A percentile compares a stretch with the other conserved stretches of the same genome.
Conservation (phyloP, 2,888 invertebrate species). For the Podabrus alpinus region DNA sequence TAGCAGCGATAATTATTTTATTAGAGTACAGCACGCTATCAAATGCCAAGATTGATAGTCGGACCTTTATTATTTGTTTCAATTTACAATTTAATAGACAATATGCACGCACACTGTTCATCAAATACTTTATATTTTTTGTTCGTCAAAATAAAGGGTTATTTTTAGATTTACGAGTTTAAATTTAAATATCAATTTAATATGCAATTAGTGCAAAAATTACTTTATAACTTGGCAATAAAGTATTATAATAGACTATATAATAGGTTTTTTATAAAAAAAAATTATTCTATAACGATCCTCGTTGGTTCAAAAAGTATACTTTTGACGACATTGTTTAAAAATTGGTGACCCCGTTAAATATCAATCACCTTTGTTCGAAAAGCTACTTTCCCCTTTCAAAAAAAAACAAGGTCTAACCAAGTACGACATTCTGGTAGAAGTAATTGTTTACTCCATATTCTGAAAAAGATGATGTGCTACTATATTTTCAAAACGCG, state of each 20-base stretch:
- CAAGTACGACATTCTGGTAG: neutral
- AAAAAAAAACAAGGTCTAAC: neutral
- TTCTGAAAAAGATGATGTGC: neutral
- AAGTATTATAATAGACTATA: too few species aligned
- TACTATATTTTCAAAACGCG: neutral
- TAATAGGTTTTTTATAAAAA: too few species aligned
- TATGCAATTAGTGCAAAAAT: too few species aligned
- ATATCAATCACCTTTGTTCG: neutral
- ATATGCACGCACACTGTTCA: conserved; percentile 8
- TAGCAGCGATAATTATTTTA: conserved; percentile 10
- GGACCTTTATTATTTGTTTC: neutral
- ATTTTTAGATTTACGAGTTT: neutral
- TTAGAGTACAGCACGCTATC: conserved; percentile 7
- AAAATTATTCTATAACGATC: too few species aligned
- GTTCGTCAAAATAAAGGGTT: neutral
- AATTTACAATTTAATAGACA: neutral
- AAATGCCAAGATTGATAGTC: conserved; percentile 2
- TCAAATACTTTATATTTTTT: conserved; percentile 3
- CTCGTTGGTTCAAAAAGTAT: neutral
- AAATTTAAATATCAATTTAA: neutral
- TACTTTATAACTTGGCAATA: too few species aligned
- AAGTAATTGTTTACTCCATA: neutral
- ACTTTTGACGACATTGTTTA: neutral
- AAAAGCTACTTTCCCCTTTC: neutral
- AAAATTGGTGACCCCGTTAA: neutral